Conservation (phyloP, 2,113 vertebrate species). For the Notechis scutatus region DNA sequence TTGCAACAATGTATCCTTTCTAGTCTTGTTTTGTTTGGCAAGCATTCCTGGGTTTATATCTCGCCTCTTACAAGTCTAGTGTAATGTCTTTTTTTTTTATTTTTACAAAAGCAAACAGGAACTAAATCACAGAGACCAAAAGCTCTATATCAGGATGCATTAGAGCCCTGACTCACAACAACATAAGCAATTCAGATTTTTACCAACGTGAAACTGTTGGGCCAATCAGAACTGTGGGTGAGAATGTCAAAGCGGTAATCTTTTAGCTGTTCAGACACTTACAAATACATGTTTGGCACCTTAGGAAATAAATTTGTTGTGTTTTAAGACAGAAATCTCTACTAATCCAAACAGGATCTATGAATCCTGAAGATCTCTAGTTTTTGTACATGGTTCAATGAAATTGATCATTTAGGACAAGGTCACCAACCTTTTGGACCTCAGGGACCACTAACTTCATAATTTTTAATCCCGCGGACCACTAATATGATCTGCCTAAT, state of each 20-base stretch:
- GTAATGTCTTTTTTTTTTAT: conserved; percentile 64
- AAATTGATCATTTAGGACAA: neutral
- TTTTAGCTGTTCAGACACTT: neutral
- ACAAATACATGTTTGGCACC: neutral
- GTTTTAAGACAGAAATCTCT: neutral
- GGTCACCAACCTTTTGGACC: too few species aligned
- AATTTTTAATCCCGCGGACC: too few species aligned
- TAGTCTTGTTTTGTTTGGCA: conserved; percentile 72
- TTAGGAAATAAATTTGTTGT: neutral
- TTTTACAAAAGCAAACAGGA: conserved; percentile 56
- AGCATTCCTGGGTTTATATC: conserved; percentile 54
- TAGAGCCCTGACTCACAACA: conserved; percentile 59
- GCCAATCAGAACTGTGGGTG: neutral
- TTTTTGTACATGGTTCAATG: neutral
- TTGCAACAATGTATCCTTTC: conserved; percentile 68
- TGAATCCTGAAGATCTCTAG: neutral
- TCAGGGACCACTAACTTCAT: too few species aligned
- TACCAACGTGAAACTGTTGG: conserved; percentile 52
- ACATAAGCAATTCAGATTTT: conserved; percentile 33
- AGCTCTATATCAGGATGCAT: conserved; percentile 56
- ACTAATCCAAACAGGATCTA: neutral
- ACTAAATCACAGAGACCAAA: conserved; percentile 53
- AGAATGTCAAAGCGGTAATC: neutral
- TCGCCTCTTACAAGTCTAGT: conserved; percentile 66
- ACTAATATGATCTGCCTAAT: too few species aligned